Conservation (phyloP, 2,888 invertebrate genomes). For the Caenorhabditis macrosperma region DNA sequence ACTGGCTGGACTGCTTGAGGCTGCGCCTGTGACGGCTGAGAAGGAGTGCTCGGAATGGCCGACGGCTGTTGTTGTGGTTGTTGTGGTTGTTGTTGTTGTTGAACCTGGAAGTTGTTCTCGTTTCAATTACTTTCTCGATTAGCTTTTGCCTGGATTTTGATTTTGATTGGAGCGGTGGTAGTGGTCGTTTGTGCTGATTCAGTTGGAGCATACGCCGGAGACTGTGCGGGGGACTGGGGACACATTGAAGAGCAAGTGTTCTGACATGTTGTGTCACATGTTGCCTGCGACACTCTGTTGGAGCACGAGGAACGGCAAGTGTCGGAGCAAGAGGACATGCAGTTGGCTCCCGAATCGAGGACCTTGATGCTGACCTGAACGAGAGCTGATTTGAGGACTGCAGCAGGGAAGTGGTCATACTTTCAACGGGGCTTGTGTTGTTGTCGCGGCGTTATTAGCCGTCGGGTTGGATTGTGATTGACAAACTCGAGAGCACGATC, state of each 20-base stretch:
- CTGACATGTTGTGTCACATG: constrained; percentile 52
- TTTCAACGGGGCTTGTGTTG: constrained; percentile 46
- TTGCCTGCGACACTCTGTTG: constrained; percentile 23
- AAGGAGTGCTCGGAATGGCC: constrained; percentile 16
- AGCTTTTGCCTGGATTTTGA: constrained; percentile 41
- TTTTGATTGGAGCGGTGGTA: constrained; percentile 39
- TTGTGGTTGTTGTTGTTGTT: constrained; percentile 43
- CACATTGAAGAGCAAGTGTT: constrained; percentile 53
- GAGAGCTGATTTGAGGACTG: background rate
- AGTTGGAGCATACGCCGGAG: background rate
- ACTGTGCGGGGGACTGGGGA: constrained; percentile 11
- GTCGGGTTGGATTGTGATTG: constrained; percentile 51
- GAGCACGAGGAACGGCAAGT: constrained; percentile 46
- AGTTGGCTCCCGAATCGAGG: constrained; percentile 35
- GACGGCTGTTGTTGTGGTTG: background rate
- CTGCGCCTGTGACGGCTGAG: constrained; percentile 41
- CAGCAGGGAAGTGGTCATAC: too few relatives aligned
- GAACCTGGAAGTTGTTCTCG: constrained; percentile 4
- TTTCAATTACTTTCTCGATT: background rate
- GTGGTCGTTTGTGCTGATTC: constrained; percentile 10
- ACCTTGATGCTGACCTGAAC: constrained; percentile 49
- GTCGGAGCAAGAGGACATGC: constrained; percentile 47
- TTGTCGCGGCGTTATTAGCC: background rate
- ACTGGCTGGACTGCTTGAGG: constrained; percentile 20
- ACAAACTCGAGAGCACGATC: constrained; percentile 60